Evolutionary conservation across 2,113 vertebrate genomes (phyloP), one percentile per base, ranked within the genome.

Genomic region (Larimichthys crocea): DNA sequence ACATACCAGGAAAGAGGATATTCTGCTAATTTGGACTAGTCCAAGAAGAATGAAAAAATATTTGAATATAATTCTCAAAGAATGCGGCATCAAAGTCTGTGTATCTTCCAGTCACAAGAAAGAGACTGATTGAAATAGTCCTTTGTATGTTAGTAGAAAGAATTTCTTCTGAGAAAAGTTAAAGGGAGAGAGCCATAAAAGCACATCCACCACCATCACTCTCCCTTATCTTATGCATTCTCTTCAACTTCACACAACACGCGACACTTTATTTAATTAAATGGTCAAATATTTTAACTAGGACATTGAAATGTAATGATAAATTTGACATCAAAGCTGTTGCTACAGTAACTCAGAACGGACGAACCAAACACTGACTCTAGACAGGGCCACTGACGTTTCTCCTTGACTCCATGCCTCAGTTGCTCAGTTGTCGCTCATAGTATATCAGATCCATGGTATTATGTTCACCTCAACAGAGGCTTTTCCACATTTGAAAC

Each of bases 111-210:
- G 76, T 84, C 57, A 85, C 55, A 92, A 90, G 86, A 79, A 80
- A 90, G 76, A 75, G 82, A 83, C 78, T 86, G 89, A 92, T 91
- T 92, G 85, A 93, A 94, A 91, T 59, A 50, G 48, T 72, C 59
- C 80, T 91, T 92, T 94, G 86, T 84, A 71, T 79, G 70, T 74
- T 62, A 80, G 85, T 85, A 88, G 82, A 91, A 86, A 88, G 89
- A 90, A 63, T 76, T 79, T 77, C 79, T 75, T 85, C 82, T 63
- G 68, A 77, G 79, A 56, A 81, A 91, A 91, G 81, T 11, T 60
- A 72, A 87, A 68, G 71, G 48, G 70, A 79, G 29, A 20, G 35
- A 86, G 74, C 60, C 75, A 86, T 83, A 64, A 85, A 89, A 85
- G 84, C 74, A 77, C 57, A 73, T 77, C 69, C 74, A 26, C 49